Base-by-base conservation (phyloP, 2,888 invertebrate species). In the Monopis laevigella region DNA sequence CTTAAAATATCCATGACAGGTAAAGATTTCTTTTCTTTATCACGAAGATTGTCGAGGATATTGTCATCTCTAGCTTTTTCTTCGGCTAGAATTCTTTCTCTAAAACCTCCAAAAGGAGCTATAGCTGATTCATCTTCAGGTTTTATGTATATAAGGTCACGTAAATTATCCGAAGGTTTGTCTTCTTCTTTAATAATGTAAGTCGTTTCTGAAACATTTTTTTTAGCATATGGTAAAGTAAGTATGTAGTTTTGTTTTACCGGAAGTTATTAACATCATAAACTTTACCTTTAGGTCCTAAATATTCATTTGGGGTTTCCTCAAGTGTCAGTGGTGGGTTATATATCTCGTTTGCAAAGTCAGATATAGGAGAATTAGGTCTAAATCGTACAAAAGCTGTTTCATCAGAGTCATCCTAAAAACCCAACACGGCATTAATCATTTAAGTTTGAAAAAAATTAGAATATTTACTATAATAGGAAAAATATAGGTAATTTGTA, bases 291-390 rank as follows among this genome's bases (percentile, higher is more conserved):
- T 71, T 40, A 10, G 61, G 48, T 44, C 53, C 44, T 13, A 71
- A 46, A 45, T 61, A 69, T 35, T 65, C 54, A 39, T 63, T 54
- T 6, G 65, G 62, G 43, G 73, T 70, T 46, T 82, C 81, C 28
- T 77, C 78, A 40, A 84, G 80, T 34, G 73, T 65, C 44, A 83
- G 55, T 42, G 90, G 88, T 16, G 92, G 92, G 61, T 84, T 89
- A 61, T 89, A 92, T 11, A 90, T 82, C 70, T 92, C 91, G 55
- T 92, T 91, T n/a, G 92, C 90, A 58, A 86, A 92, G 49, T 88
- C 86, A 2, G 86, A 84, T 42, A 81, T 68, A 45, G 84, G 86
- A 11, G 72, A 67, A 41, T 84, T 83, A 10, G 93, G 93, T 5
- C 87, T 88, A 55, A 90, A 93, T 48, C 89, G 88, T 18, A 93